Evolutionary conservation across 1,140 invertebrate genomes (phyloP).

Genomic region (Lepidostoma basale): DNA sequence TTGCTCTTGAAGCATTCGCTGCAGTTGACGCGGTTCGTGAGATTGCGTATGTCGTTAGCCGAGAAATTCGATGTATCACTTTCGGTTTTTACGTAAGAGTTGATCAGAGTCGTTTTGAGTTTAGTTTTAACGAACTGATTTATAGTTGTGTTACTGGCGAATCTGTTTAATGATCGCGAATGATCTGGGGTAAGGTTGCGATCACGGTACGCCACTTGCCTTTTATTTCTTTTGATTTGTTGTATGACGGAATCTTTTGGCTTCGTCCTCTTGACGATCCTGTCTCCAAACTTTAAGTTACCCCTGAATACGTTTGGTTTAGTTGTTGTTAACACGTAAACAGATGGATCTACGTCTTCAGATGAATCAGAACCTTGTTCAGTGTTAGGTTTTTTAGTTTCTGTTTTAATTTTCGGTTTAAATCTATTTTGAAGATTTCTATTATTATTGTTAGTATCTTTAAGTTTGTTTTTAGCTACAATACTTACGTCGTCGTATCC

Average conservation of each 20-base stretch:
- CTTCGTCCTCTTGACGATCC: not conserved
- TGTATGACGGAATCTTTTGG: not conserved
- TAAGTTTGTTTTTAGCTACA: conserved; percentile 9
- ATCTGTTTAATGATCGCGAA: conserved; percentile 9
- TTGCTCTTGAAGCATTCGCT: conserved; percentile 10
- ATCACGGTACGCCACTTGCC: not conserved
- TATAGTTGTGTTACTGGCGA: not conserved
- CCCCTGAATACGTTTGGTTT: not conserved
- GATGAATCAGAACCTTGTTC: too few relatives aligned
- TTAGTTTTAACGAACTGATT: not conserved
- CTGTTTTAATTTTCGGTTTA: conserved; percentile 15
- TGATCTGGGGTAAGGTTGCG: too few relatives aligned
- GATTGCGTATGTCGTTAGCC: not conserved
- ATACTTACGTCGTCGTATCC: conserved; percentile 43
- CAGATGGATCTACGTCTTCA: too few relatives aligned
- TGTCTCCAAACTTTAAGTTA: not conserved
- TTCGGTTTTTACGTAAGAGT: too few relatives aligned
- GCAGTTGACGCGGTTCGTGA: conserved; percentile 1
- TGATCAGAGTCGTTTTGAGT: conserved; percentile 9
- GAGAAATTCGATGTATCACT: not conserved
- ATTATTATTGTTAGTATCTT: conserved; percentile 20
- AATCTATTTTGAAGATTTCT: not conserved
- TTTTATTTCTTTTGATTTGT: not conserved
- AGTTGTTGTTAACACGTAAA: not conserved
- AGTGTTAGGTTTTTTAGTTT: not conserved